Evolutionary conservation across 2,113 vertebrate species (phyloP), one percentile per base, ranked within the genome.

Genomic region (Vidua chalybeata): DNA sequence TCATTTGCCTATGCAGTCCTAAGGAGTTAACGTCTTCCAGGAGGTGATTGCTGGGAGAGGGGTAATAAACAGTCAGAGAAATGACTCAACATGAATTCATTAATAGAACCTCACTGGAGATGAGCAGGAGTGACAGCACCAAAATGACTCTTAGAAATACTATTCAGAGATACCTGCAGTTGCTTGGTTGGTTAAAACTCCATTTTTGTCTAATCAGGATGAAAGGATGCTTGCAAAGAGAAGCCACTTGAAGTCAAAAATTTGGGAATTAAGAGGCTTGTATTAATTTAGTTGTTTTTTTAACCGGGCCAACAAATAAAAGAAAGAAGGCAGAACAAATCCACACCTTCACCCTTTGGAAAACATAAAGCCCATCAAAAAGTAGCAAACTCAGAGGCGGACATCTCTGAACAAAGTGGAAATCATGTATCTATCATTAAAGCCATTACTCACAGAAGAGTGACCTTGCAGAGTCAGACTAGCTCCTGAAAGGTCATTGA

Each of bases 21-120:
- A n/a, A 76, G 28, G 45, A 21, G 55, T 86, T 66, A 64, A 52
- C 33, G 33, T 67, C 48, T 71, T 91, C 18, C 18, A 64, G 74
- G 43, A 74, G 56, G 28, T 59, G 31, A 31, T 15, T 54, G 31
- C 59, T 84, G 61, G 62, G 33, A 71, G 46, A 26, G 49, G 21
- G 23, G 24, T 73, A 37, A 55, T 76, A 78, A 84, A 41, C 43
- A n/a, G 41, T 43, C 14, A 43, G 61, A 58, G 61, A 72, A 93
- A 84, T 52, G 9, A 13, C 3, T 51, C 1, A 0, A 30, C 21
- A 6, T 67, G 35, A 56, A 28, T 59, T 78, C 39, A 43, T 46
- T n/a, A 75, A 21, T 8, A 30, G 62, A 79, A 30, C 22, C 33
- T 18, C 2, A 1, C 0, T 67, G 23, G n/a, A 58, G n/a, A 30